These are phyloP conservation scores for Bufo gargarizans DNA, from an alignment of 2,113 vertebrate genomes.

Conservation along the genomic window DNA sequence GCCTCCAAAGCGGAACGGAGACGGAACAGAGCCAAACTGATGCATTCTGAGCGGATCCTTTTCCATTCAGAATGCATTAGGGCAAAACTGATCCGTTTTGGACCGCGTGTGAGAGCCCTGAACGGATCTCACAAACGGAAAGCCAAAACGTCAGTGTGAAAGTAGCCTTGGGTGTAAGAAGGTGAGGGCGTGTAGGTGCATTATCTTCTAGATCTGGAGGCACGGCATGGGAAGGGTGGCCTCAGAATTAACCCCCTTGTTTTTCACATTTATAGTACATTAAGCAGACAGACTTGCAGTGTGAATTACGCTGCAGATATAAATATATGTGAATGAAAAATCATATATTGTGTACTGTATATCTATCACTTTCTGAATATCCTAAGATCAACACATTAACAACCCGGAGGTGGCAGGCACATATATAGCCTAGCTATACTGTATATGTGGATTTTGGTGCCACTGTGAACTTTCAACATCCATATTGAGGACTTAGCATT, in stretches of 20 bases:
- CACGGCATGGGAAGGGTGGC: not conserved
- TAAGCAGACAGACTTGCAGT: not conserved
- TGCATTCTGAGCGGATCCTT: too few relatives aligned
- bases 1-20: too few relatives aligned
- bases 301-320: not conserved
- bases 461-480: not conserved
- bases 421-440: not conserved
- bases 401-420: not conserved
- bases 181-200: conserved; percentile 8
- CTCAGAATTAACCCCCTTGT: not conserved
- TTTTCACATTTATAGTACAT: not conserved
- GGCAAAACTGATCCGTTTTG: too few relatives aligned
- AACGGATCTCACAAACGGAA: too few relatives aligned
- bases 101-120: too few relatives aligned
- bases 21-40: too few relatives aligned
- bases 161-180: not conserved
- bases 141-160: too few relatives aligned
- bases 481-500: not conserved
- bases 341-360: not conserved
- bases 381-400: not conserved
- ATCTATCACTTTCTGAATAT: not conserved
- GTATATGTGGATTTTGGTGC: not conserved
- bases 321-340: not conserved
- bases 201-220: not conserved
- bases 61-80: too few relatives aligned